Base-by-base conservation (phyloP, 2,888 invertebrate genomes). In the Choristoneura rosaceana region DNA sequence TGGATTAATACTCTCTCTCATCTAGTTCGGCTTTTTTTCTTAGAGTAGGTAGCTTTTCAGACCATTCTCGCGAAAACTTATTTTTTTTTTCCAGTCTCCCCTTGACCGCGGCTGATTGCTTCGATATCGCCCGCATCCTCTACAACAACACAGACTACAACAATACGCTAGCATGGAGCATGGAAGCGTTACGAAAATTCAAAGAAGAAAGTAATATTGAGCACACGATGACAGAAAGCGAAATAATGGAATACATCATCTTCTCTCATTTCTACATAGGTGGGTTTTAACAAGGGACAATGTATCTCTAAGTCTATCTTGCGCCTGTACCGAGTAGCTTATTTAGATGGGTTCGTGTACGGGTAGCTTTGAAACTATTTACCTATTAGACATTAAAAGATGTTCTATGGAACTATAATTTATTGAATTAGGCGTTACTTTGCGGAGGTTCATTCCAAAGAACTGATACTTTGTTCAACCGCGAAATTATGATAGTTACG, bases 81-180 rank as follows among this genome's bases (percentile, higher is more conserved):
- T 3, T 59, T 8, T n/a, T 38, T 25, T 59, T 7, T 84, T 80
- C 8, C 80, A 96, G 96, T 84, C 94, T 95, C 0, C 95, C 96
- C 76, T 95, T 97, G 94, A 92, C 96, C 87, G 98, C 98, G 5
- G 97, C 97, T 71, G 99, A 99, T 89, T 99, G 99, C 85, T 99
- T 98, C 92, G 99, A 99, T 91, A 94, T 99, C 66, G 99, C 99
- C 1, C 95, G 98, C 58, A 97, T 98, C 78, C 96, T 98, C 3
- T 99, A 99, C 94, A 98, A 98, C 84, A 97, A 97, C 80, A 97
- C 97, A 41, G 99, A 99, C 90, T 98, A 96, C 88, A 97, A 97
- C 82, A 99, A 99, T 87, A 98, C 99, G 0, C 95, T 98, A 2
- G 94, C 97, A 62, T 99, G 99, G 99, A 99, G 99, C 99, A 95